These are phyloP conservation scores for Rhodeus uyekii DNA, from an alignment of 2,797 vertebrate genomes.

Conservation along the genomic window DNA sequence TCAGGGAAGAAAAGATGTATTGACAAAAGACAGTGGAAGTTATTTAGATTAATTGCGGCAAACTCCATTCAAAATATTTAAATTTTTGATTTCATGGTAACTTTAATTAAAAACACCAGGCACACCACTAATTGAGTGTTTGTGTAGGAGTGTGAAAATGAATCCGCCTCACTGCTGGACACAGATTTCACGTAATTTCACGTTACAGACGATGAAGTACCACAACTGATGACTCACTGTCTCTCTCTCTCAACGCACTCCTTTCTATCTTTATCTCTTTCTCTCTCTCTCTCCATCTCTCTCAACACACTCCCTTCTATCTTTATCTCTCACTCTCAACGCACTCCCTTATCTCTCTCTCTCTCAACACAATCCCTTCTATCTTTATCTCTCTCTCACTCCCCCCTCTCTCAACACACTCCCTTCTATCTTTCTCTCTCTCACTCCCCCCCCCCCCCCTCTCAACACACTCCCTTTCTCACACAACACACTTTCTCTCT, in stretches of 20 bases:
- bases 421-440: no score
- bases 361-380: neutral
- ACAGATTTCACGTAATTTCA: constrained; percentile 19
- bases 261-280: constrained; percentile 14
- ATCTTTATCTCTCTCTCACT: no score
- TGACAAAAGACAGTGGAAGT: no score
- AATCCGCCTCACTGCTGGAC: constrained; percentile 9
- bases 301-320: neutral
- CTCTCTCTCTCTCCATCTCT: constrained; percentile 32
- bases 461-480: neutral
- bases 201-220: constrained; percentile 19
- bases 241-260: constrained; percentile 16
- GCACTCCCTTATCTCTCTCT: constrained; percentile 4
- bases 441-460: no score
- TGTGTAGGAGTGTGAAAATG: constrained; percentile 29
- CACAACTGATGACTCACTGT: constrained; percentile 42
- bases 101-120: neutral
- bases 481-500: constrained; percentile 36
- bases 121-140: neutral
- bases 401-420: constrained; percentile 15
- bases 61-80: neutral
- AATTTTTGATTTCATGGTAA: neutral
- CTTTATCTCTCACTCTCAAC: constrained; percentile 23
- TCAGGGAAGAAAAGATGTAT: no score
- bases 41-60: neutral